Evolutionary conservation across 2,113 vertebrate species (phyloP).

Genomic region (Anseranas semipalmata): DNA sequence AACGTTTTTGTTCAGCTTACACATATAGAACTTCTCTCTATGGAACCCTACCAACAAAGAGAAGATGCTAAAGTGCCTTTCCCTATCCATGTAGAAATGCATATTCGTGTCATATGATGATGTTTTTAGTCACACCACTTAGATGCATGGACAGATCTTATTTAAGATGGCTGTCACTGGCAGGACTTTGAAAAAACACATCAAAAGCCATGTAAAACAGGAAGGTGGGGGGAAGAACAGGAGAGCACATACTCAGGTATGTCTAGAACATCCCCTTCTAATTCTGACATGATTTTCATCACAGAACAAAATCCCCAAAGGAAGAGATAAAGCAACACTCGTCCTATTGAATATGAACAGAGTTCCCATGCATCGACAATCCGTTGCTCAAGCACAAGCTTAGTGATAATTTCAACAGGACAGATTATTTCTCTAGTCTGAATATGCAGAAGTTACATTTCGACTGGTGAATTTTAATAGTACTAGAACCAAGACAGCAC

Average conservation of each 20-base stretch:
- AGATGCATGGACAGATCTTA: neutral
- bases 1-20: neutral
- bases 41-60: neutral
- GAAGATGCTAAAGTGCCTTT: neutral
- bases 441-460: neutral
- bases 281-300: neutral
- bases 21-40: neutral
- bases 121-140: neutral
- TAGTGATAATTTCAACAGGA: neutral
- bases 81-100: neutral
- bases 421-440: neutral
- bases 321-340: neutral
- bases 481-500: neutral
- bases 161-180: neutral
- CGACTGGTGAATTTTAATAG: neutral
- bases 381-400: neutral
- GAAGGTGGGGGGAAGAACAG: neutral
- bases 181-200: neutral
- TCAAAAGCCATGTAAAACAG: neutral
- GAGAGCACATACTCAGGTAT: neutral
- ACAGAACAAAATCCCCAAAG: neutral
- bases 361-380: neutral
- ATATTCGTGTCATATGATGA: neutral
- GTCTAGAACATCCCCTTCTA: neutral
- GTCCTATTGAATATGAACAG: neutral